Base-by-base conservation (phyloP, 2,113 vertebrate genomes). In the Uria lomvia region DNA sequence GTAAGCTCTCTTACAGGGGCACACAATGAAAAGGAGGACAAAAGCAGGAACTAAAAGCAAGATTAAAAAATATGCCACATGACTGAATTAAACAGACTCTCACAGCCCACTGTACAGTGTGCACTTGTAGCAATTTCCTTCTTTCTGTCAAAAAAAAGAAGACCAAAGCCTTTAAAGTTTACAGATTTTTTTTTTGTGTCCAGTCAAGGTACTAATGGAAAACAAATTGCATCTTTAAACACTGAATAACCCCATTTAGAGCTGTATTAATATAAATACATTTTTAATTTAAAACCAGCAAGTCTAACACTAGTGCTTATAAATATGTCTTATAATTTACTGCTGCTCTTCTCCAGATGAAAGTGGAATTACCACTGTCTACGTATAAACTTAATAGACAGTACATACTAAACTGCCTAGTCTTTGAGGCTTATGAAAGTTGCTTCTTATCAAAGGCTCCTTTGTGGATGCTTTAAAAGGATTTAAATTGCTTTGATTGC, bases 401-500 rank as follows among this genome's bases (percentile, higher is more conserved):
- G 79, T 58, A 88, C 62, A 65, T 55, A 58, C 70, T 92, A 77
- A 96, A 95, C 90, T 72, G 83, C 68, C 86, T 42, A 38, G 58
- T 47, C 96, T 95, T 77, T 79, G 89, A 97, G 87, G 73, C 71
- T 90, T 92, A 96, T 97, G 91, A 94, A 97, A 97, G 94, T 94
- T 56, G 32, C 59, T 95, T 84, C 84, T 96, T 96, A 96, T 97
- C 96, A 97, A 97, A 97, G 82, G 70, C 68, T 87, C 68, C 94
- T 97, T 96, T 97, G 93, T 96, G 91, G 71, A 68, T 81, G 77
- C 60, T 95, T 94, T 95, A 92, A 95, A 97, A 93, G 93, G 92
- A 92, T 96, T 95, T 96, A 94, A 93, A 96, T 94, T 96, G 94
- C 91, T 95, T 96, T 96, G 93, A 96, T 94, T 97, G 94, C 91